Evolutionary conservation across 1,140 invertebrate species (phyloP).

Genomic region (Drosophila yakuba): DNA sequence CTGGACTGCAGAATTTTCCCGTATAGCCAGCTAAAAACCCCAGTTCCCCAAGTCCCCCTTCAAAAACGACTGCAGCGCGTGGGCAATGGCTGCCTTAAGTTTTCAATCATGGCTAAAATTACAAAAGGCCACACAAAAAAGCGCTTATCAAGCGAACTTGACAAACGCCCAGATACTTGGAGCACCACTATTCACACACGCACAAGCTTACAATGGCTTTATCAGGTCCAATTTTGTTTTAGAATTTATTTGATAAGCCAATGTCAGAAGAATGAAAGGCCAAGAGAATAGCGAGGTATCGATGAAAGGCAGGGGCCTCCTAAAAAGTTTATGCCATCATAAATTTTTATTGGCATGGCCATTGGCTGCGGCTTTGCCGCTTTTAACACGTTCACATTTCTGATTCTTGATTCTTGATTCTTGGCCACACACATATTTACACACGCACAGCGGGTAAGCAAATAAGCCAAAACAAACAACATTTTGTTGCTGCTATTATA

Average conservation of each 20-base stretch:
- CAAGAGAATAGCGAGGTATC: constrained; percentile 4
- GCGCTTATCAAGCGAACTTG: constrained; percentile 72
- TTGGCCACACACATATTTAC: constrained; percentile 5
- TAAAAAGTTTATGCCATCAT: constrained; percentile 61
- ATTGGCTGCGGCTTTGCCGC: constrained; percentile 40
- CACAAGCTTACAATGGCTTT: constrained; percentile 54
- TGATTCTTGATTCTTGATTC: constrained; percentile 33
- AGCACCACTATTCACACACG: constrained; percentile 26
- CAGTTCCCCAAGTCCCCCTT: background rate
- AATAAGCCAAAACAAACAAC: constrained; percentile 69
- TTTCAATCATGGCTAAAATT: constrained; percentile 46
- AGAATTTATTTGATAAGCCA: constrained; percentile 72
- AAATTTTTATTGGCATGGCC: constrained; percentile 72
- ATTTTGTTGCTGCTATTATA: constrained; percentile 37
- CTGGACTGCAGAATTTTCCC: constrained; percentile 59
- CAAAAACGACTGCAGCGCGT: constrained; percentile 6
- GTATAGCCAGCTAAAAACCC: constrained; percentile 35
- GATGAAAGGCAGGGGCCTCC: constrained; percentile 24
- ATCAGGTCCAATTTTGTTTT: constrained; percentile 63
- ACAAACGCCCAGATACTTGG: constrained; percentile 11
- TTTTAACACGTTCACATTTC: constrained; percentile 68
- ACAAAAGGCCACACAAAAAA: constrained; percentile 32
- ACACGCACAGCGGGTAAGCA: background rate
- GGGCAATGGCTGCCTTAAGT: constrained; percentile 44
- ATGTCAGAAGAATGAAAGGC: constrained; percentile 59